Conservation (phyloP, 2,888 invertebrate genomes). For the Parapristionchus giblindavisi region DNA sequence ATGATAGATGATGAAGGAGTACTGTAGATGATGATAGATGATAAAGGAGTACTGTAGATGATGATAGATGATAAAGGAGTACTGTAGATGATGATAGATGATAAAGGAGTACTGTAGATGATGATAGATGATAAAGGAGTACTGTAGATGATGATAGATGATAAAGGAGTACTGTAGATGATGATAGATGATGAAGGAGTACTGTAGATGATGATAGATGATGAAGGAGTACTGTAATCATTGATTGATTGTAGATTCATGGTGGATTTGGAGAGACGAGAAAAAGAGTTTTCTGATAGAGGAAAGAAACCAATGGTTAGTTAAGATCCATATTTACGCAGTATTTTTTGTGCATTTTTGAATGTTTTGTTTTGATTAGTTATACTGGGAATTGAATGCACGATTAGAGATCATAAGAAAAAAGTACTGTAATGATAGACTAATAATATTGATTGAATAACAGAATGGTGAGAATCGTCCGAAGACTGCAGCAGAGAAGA, state of each 20-base stretch:
- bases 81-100: background rate
- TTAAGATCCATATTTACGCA: too few species aligned
- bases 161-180: background rate
- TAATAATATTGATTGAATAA: background rate
- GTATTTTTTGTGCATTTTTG: too few species aligned
- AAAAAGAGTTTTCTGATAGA: slow-evolving; percentile 43
- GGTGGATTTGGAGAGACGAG: slow-evolving; percentile 49
- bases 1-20: background rate
- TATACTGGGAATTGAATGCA: too few species aligned
- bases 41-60: slow-evolving; percentile 46
- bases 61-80: slow-evolving; percentile 44
- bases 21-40: background rate
- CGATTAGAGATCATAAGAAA: background rate
- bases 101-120: background rate
- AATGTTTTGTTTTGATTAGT: too few species aligned
- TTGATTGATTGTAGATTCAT: slow-evolving; percentile 38
- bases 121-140: background rate
- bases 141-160: background rate
- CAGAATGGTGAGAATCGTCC: slow-evolving; percentile 14
- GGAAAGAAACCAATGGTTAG: slow-evolving; percentile 10
- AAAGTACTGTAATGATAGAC: too few species aligned
- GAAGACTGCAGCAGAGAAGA: slow-evolving; percentile 36
- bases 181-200: background rate
- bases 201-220: background rate
- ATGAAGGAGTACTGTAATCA: background rate